These are phyloP conservation scores for Strix aluco DNA, from an alignment of 2,113 vertebrate species.

Conservation along the genomic window DNA sequence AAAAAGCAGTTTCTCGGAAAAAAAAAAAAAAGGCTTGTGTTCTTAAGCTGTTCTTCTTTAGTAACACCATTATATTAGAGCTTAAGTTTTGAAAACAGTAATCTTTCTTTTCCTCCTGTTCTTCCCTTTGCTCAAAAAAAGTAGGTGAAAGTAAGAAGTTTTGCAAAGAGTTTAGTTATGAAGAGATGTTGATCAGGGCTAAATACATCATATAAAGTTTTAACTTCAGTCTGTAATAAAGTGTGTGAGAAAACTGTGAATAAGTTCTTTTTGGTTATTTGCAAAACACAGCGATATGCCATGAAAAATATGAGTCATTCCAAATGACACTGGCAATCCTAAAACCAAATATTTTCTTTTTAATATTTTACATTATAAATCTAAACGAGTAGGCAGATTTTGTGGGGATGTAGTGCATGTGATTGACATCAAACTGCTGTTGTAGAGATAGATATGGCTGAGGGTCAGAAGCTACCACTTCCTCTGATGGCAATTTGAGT, in stretches of 20 bases:
- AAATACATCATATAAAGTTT: background rate
- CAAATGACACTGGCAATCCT: background rate
- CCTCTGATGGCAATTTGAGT: background rate
- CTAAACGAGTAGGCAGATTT: background rate
- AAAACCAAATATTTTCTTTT: background rate
- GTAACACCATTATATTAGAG: accelerated
- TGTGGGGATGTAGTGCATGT: background rate
- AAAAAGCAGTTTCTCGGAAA: background rate
- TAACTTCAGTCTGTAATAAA: background rate
- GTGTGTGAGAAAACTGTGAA: background rate
- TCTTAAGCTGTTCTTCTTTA: background rate
- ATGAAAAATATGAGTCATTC: background rate
- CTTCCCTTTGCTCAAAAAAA: background rate
- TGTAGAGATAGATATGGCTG: background rate
- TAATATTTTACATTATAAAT: background rate
- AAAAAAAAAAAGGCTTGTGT: background rate
- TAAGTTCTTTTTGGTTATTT: background rate
- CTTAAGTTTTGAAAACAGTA: background rate
- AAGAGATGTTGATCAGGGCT: background rate
- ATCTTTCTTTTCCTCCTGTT: background rate
- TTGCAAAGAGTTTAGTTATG: background rate
- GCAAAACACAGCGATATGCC: background rate
- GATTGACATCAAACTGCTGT: background rate
- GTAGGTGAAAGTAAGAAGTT: background rate
- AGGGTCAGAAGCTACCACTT: background rate